phyloP scores from a whole-genome alignment of 2,888 invertebrate genomes.

The Hypsopygia costalis region DNA sequence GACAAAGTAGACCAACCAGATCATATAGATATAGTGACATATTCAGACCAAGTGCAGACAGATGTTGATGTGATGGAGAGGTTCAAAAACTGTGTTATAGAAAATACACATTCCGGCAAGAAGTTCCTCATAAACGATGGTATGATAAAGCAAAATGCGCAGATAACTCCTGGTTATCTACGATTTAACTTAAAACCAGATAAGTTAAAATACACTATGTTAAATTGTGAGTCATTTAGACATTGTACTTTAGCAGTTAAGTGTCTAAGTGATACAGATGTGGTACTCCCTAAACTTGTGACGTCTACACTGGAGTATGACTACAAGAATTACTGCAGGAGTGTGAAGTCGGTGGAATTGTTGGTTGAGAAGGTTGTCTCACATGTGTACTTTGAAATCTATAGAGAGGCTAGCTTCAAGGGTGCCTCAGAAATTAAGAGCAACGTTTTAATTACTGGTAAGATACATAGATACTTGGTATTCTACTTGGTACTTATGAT shows the following conservation, averaged over 20 bases:
- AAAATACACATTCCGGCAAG: slow-evolving; percentile 65
- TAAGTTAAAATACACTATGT: slow-evolving; percentile 65
- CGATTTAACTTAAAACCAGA: slow-evolving; percentile 68
- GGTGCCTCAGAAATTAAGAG: slow-evolving; percentile 66
- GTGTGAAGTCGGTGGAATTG: slow-evolving; percentile 72
- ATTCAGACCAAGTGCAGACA: slow-evolving; percentile 47
- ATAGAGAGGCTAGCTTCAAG: slow-evolving; percentile 61
- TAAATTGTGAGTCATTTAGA: slow-evolving; percentile 74
- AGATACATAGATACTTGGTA: slow-evolving; percentile 24
- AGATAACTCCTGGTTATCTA: slow-evolving; percentile 53
- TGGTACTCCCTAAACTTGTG: slow-evolving; percentile 39
- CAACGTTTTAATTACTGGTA: slow-evolving; percentile 66
- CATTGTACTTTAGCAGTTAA: slow-evolving; percentile 68
- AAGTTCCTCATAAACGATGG: slow-evolving; percentile 79
- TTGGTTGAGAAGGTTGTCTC: slow-evolving; percentile 51
- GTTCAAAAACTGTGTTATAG: slow-evolving; percentile 75
- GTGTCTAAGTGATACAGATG: slow-evolving; percentile 48
- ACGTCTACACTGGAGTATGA: slow-evolving; percentile 55
- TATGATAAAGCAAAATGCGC: slow-evolving; percentile 63
- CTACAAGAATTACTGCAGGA: slow-evolving; percentile 66
- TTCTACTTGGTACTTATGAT: too few relatives aligned
- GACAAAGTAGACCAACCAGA: slow-evolving; percentile 54
- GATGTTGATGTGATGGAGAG: slow-evolving; percentile 59
- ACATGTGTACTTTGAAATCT: slow-evolving; percentile 62
- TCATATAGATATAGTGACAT: slow-evolving; percentile 74